Conservation (phyloP, 2,113 vertebrate species). For the Ciconia stormi region DNA sequence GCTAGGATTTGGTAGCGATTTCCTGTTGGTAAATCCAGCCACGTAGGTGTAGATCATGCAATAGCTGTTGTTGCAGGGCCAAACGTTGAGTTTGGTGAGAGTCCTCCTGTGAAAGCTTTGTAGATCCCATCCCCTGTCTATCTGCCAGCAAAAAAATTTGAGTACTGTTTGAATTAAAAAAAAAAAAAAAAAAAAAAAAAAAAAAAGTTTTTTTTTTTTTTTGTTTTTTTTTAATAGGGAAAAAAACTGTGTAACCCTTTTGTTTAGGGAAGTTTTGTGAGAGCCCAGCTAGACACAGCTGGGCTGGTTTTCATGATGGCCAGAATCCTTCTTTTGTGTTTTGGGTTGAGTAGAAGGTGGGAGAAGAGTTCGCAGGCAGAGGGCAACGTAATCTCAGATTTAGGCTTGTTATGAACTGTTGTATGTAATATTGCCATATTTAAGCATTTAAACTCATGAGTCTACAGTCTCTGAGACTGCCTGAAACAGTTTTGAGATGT, state of each 20-base stretch:
- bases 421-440: background rate
- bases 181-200: background rate
- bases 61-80: background rate
- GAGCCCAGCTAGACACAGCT: background rate
- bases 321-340: background rate
- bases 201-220: background rate
- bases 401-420: background rate
- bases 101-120: background rate
- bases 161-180: background rate
- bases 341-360: background rate
- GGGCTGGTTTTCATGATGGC: background rate
- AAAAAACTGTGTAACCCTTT: background rate
- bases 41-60: background rate
- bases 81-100: background rate
- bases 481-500: background rate
- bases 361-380: background rate
- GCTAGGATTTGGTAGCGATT: background rate
- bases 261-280: background rate
- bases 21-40: background rate
- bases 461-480: background rate
- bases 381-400: background rate
- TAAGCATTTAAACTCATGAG: background rate
- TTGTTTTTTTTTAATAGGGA: background rate
- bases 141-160: background rate
- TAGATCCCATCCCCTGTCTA: background rate